Evolutionary conservation across 2,888 invertebrate genomes (phyloP).

Genomic region (Coelogynopora nodosa): DNA sequence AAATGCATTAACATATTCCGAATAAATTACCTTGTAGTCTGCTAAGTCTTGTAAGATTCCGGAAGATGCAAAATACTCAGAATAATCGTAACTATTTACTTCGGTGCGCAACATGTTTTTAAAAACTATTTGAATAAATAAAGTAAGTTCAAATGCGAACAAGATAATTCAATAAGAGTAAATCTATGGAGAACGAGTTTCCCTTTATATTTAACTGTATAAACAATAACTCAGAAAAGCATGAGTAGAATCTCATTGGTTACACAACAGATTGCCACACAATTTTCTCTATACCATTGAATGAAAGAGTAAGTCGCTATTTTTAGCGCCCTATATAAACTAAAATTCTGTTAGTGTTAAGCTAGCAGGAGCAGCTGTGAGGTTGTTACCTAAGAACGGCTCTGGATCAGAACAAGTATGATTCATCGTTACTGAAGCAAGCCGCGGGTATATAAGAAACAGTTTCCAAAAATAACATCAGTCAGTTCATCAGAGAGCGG

Average conservation of each 20-base stretch:
- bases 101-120: neutral
- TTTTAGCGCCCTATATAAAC: neutral
- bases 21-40: neutral
- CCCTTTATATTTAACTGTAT: neutral
- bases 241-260: slow-evolving; percentile 7
- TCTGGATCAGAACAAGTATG: neutral
- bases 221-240: neutral
- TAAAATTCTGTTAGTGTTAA: no score
- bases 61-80: neutral
- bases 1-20: neutral
- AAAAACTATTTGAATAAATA: neutral
- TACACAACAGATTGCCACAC: neutral
- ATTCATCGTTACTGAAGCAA: neutral
- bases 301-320: neutral
- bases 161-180: no score
- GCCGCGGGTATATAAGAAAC: neutral
- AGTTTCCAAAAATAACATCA: slow-evolving; percentile 7
- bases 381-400: neutral
- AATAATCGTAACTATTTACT: neutral
- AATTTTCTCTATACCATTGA: neutral
- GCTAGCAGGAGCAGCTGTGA: neutral
- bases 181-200: no score
- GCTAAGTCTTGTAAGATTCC: neutral
- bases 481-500: no score
- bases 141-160: neutral